Evolutionary conservation across 2,797 vertebrate species (phyloP), one percentile per base, ranked within the genome.

Genomic region (Neoniphon sammara): DNA sequence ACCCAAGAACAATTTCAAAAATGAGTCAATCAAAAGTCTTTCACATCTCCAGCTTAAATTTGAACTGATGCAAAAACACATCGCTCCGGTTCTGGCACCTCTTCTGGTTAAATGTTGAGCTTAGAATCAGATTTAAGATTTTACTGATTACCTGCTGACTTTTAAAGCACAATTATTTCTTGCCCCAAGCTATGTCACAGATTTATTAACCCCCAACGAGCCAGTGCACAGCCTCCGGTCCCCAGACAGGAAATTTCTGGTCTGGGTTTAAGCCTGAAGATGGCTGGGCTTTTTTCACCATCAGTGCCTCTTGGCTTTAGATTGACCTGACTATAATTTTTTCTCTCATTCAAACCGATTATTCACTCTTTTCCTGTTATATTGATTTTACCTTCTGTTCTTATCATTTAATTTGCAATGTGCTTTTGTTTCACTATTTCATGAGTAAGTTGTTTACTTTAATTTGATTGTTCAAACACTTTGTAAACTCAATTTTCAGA

Each of bases 191-290:
- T 64, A 20, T 63, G 60, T 61, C 63, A 53, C 71, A 75, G 52
- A 80, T 78, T 64, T 68, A 67, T 84, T 67, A 78, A 75, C 70
- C 46, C 58, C 15, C 65, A 71, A 64, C 8, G 78, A 75, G 69
- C 36, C 53, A 14, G 65, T 23, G 3, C 59, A 55, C 72, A 67
- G 73, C 80, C 72, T 66, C 69, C 50, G 66, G 69, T 71, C 82
- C 72, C 60, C 71, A 53, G 68, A 72, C 49, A 21, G 53, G 65
- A 18, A 31, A 72, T 70, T 30, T 25, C 14, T 8, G 57, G 71
- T 47, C 57, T 44, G 0, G 0, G 7, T 44, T 70, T 47, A 56
- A 66, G 55, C 71, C 66, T 72, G 10, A 34, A 81, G 62, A 46
- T 58, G 49, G 82, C 65, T 67, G 53, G 27, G 3, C 6, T 31